phyloP scores from a whole-genome alignment of 2,797 vertebrate genomes.

The Synaphobranchus kaupii region DNA sequence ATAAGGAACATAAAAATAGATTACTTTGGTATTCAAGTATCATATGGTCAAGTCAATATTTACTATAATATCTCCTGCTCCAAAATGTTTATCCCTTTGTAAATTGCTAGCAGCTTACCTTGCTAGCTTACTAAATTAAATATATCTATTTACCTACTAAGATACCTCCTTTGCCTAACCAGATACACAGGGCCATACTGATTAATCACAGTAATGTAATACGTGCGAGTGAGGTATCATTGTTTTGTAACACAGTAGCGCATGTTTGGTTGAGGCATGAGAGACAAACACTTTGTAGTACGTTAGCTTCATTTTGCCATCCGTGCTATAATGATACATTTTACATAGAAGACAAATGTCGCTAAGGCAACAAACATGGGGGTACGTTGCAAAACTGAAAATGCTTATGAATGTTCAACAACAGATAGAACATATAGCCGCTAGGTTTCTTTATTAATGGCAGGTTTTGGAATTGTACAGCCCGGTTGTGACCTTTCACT shows the following conservation, averaged over 20 bases:
- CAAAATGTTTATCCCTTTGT: not conserved
- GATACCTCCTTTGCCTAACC: too few relatives aligned
- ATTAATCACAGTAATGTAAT: not conserved
- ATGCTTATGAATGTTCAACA: not conserved
- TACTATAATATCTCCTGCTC: not conserved
- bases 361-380: not conserved
- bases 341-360: not conserved
- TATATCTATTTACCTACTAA: too few relatives aligned
- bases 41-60: not conserved
- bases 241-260: not conserved
- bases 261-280: not conserved
- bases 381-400: not conserved
- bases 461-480: too few relatives aligned
- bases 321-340: not conserved
- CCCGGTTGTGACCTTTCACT: too few relatives aligned
- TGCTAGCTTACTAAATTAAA: too few relatives aligned
- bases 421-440: too few relatives aligned
- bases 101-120: too few relatives aligned
- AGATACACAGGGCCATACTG: too few relatives aligned
- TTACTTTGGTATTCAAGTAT: not conserved
- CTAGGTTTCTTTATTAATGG: too few relatives aligned
- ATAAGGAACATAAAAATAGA: not conserved
- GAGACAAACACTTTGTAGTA: not conserved
- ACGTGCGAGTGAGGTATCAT: not conserved
- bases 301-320: not conserved